Evolutionary conservation across 1,140 invertebrate species (phyloP), one percentile per base, ranked within the genome.

Genomic region (Neotoxoptera formosana): DNA sequence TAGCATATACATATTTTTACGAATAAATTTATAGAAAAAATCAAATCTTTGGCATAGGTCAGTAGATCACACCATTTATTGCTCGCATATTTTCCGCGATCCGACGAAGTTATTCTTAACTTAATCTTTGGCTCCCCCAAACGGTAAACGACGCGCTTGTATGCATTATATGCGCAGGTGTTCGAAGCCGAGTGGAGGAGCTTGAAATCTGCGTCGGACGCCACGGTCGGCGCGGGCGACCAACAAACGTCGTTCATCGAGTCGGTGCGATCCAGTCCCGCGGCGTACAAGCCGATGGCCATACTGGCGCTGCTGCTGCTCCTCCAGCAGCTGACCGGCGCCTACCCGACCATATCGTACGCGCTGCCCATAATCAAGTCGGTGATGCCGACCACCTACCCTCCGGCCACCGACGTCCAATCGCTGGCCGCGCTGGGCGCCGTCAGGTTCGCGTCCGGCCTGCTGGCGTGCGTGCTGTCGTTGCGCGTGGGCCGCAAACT

Each of bases 291-390:
- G 94, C 96, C 96, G 2, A 94, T 96, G 0, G 45, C 95, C 7
- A 95, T 96, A 9, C 94, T 96, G 3, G 34, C 96, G 0, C 67
- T 95, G 8, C 94, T 96, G n/a, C 95, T 97, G 93, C 41, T 96
- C 0, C 95, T 96, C 8, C 96, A 97, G 95, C 96, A 97, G 95
- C 94, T 96, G 0, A 95, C 96, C 6, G 96, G 96, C 23, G 95
- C 95, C 41, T 97, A 97, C 94, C 96, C 96, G 3, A 95, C 97
- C 9, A 97, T 97, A 94, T 97, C 97, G 94, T 97, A 97, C 94
- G 96, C 97, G 0, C 96, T 97, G 7, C 95, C 96, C 14, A 95
- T 96, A 93, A 97, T 96, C 94, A 94, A 95, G 36, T 94, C 95
- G 94, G 94, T 96, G 17, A 95, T 95, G 7, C 95, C 95, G 3